Evolutionary conservation across 2,113 vertebrate genomes (phyloP), one percentile per base, ranked within the genome.

Genomic region (Crotalus horridus): DNA sequence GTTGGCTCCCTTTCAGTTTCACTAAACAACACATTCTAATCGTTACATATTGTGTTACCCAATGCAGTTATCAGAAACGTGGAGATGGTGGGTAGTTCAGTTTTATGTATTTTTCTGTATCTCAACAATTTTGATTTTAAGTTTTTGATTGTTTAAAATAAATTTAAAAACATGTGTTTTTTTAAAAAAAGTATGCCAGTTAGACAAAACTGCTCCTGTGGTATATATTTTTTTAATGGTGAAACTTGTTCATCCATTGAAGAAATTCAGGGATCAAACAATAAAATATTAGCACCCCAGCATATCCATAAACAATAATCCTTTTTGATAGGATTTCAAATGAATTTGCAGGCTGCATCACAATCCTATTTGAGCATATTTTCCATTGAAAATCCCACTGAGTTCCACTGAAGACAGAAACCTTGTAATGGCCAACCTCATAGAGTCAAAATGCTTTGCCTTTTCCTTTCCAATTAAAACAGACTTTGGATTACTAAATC

Each of bases 1-100:
- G 23, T 87, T 95, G 91, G 92, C 92, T 95, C 85, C 89, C 91
- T 95, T 95, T 33, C 85, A 89, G 95, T 96, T 95, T 87, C 94
- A 26, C 23, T 88, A 93, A 95, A 89, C 91, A 89, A 56, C 59
- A 95, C 39, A 43, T 94, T 95, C 92, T 56, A 64, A 92, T 87
- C 92, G 6, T 61, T 92, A 95, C 93, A 85, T 48, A 92, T 81
- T 24, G 54, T 33, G 48, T 26, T 91, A 20, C 81, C 58, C 13
- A 94, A 7, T 0, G 21, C 1, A 29, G 91, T 94, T 48, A 88
- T 74, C 39, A 48, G 9, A 17, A 43, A 21, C 1, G 13, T 26
- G 29, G 1, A 1, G 3, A 48, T 64, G 46, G 8, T 56, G 29
- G 33, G 29, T 94, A 29, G 88, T 89, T 39, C 58, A 5, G 5